Conservation (phyloP, 2,113 vertebrate genomes). For the Copsychus sechellarum region DNA sequence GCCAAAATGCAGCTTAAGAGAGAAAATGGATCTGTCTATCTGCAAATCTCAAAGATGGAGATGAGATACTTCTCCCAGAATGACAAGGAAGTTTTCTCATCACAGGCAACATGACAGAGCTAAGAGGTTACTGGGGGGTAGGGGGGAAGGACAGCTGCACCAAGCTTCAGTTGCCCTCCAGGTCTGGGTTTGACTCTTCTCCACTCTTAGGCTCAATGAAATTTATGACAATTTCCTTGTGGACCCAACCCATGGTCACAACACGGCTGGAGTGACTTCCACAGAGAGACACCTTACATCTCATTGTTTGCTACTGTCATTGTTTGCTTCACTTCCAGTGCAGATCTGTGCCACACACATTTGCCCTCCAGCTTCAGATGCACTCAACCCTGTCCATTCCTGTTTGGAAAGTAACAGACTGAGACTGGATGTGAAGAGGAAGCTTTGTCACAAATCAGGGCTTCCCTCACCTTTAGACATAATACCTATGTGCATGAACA, state of each 20-base stretch:
- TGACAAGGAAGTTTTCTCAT: not conserved
- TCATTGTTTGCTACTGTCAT: not conserved
- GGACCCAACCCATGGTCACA: not conserved
- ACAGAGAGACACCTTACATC: not conserved
- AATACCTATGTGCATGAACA: not conserved
- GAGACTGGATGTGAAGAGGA: not conserved
- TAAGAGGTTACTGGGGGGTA: not conserved
- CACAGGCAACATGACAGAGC: fast-evolving
- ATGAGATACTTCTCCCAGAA: not conserved
- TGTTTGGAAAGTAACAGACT: not conserved
- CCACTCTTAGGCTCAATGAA: not conserved
- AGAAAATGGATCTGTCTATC: not conserved
- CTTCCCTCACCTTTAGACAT: not conserved
- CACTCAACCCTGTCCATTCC: not conserved
- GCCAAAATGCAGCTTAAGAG: not conserved
- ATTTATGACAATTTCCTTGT: not conserved
- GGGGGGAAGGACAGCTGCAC: not conserved
- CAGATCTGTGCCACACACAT: not conserved
- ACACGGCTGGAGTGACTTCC: not conserved
- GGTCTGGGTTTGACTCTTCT: not conserved
- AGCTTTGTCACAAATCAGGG: not conserved
- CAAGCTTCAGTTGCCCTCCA: not conserved
- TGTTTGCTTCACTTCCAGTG: not conserved
- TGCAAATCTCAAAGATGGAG: not conserved
- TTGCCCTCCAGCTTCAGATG: not conserved